Evolutionary conservation across 2,888 invertebrate species (phyloP).

Genomic region (Chirona hameri): DNA sequence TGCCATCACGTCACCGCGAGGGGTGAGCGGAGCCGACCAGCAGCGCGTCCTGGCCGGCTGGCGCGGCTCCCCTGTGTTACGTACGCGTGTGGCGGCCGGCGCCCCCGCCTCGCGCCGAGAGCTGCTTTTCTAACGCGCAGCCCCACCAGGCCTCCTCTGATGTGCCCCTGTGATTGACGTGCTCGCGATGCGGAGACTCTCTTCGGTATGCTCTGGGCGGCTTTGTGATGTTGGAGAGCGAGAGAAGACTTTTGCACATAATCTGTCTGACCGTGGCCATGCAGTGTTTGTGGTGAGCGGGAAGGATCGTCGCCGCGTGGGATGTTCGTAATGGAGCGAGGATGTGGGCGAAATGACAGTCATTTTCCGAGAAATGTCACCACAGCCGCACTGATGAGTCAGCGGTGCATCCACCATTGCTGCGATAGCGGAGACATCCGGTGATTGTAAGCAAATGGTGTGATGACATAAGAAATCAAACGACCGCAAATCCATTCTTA

Average conservation of each 20-base stretch:
- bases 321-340: too few species aligned
- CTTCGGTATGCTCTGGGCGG: not conserved
- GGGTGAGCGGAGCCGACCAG: not conserved
- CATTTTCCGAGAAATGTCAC: too few species aligned
- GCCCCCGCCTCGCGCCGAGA: not conserved
- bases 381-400: too few species aligned
- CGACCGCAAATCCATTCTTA: too few species aligned
- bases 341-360: too few species aligned
- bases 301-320: too few species aligned
- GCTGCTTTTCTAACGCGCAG: not conserved
- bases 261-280: not conserved
- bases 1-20: not conserved
- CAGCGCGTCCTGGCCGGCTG: not conserved
- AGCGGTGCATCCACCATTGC: too few species aligned
- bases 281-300: not conserved
- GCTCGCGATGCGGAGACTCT: not conserved
- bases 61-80: not conserved
- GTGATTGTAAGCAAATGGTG: too few species aligned
- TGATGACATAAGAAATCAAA: too few species aligned
- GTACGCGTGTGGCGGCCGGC: not conserved
- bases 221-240: not conserved
- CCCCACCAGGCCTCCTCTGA: not conserved
- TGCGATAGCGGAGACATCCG: too few species aligned
- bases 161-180: not conserved
- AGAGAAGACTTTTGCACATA: slow-evolving; percentile 5